Evolutionary conservation across 2,797 vertebrate genomes (phyloP).

Genomic region (Ctenosaura bakeri): DNA sequence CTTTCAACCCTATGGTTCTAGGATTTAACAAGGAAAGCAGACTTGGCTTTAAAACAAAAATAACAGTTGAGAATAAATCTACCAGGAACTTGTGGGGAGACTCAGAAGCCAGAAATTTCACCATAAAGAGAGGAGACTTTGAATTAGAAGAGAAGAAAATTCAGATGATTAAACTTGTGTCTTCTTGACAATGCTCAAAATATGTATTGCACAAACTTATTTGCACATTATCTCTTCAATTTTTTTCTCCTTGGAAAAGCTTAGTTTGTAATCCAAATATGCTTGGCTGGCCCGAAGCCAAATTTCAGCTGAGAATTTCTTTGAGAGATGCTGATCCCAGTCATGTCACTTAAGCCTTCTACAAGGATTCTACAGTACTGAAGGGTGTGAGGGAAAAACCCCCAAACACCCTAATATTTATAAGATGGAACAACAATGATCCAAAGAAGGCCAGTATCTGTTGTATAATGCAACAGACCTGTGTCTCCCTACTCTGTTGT

Average conservation of each 20-base stretch:
- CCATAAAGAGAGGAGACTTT: not conserved
- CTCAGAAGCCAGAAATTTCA: not conserved
- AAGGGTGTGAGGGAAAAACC: not conserved
- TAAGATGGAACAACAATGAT: not conserved
- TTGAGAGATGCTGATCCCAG: not conserved
- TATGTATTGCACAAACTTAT: not conserved
- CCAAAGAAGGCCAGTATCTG: not conserved
- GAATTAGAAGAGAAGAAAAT: not conserved
- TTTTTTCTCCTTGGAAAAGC: not conserved
- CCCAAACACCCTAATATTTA: not conserved
- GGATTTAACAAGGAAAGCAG: not conserved
- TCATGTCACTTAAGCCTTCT: not conserved
- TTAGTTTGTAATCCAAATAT: not conserved
- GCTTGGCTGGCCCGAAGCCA: too few species aligned
- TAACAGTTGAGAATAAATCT: not conserved
- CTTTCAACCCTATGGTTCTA: not conserved
- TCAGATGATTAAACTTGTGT: not conserved
- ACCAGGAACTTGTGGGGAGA: not conserved
- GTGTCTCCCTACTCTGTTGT: not conserved
- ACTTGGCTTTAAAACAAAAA: not conserved
- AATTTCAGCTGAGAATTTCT: not conserved
- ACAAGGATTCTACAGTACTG: not conserved
- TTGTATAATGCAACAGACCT: not conserved
- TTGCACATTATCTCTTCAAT: not conserved
- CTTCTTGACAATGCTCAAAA: not conserved